Conservation (phyloP, 2,888 invertebrate species). For the Phania funesta region DNA sequence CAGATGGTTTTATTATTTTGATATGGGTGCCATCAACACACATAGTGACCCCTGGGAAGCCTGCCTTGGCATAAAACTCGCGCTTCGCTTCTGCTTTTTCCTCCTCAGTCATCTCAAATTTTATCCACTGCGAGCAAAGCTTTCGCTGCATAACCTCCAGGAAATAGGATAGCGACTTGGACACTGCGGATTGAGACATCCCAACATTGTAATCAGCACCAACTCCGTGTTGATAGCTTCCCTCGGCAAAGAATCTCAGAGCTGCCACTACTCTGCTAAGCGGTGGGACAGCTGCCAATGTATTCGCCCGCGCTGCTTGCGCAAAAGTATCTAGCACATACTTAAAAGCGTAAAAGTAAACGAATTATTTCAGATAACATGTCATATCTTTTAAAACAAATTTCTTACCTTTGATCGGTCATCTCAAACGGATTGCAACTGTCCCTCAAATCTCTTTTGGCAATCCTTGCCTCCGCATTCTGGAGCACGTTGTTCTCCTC, state of each 20-base stretch:
- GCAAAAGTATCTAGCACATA: neutral
- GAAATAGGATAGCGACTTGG: neutral
- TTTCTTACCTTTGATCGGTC: too few species aligned
- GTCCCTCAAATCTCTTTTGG: too few species aligned
- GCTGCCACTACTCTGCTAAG: neutral
- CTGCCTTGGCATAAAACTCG: neutral
- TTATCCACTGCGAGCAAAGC: neutral
- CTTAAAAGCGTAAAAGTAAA: neutral
- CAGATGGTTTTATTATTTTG: neutral
- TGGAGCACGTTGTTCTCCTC: too few species aligned
- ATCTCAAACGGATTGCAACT: too few species aligned
- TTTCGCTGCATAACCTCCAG: neutral
- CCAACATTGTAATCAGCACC: neutral
- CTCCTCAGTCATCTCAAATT: too few species aligned
- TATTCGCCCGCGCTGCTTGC: neutral
- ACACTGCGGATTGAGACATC: neutral
- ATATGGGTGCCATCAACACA: constrained; percentile 4
- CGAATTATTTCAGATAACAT: too few species aligned
- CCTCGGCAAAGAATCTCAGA: too few species aligned
- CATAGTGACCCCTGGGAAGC: neutral
- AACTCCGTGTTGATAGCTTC: too few species aligned
- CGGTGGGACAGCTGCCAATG: neutral
- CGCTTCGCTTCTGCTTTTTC: neutral
- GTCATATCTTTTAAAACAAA: too few species aligned
- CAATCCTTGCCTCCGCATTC: too few species aligned